phyloP scores from a whole-genome alignment of 2,113 vertebrate genomes.

The Montifringilla adamsi region DNA sequence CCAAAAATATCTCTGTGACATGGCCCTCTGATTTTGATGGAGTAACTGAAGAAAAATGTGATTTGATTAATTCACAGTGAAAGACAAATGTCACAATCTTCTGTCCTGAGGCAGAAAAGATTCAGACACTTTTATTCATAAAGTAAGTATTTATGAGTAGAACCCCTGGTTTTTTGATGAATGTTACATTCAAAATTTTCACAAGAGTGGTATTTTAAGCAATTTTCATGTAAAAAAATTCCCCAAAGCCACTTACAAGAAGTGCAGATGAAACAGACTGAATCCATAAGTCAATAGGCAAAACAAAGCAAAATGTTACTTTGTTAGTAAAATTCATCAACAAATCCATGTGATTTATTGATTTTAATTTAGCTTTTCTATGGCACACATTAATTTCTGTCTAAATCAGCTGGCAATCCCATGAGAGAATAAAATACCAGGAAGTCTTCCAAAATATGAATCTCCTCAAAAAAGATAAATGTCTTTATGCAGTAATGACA shows the following conservation, averaged over 20 bases:
- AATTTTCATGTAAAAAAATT: not conserved
- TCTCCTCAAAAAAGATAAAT: not conserved
- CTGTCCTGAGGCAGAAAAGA: not conserved
- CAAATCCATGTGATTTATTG: not conserved
- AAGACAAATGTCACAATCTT: not conserved
- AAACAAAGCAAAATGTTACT: not conserved
- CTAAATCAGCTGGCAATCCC: not conserved
- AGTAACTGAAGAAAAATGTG: not conserved
- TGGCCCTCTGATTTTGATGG: not conserved
- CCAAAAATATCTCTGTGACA: not conserved
- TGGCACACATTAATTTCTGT: not conserved
- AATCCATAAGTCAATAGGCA: not conserved
- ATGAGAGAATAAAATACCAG: not conserved
- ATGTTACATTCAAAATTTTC: not conserved
- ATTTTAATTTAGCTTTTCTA: not conserved
- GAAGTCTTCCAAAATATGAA: not conserved
- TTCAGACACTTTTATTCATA: not conserved
- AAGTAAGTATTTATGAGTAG: not conserved
- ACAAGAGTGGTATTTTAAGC: not conserved
- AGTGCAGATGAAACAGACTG: not conserved
- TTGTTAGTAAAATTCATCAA: not conserved
- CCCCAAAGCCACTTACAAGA: not conserved
- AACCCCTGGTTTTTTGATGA: rapidly evolving
- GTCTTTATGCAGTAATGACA: not conserved
- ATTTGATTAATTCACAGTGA: not conserved